A percentile compares a stretch with the other conserved stretches of the same genome.
These are phyloP conservation scores for Clinocottus analis DNA, from an alignment of 2,113 vertebrate species.

Conservation along the genomic window DNA sequence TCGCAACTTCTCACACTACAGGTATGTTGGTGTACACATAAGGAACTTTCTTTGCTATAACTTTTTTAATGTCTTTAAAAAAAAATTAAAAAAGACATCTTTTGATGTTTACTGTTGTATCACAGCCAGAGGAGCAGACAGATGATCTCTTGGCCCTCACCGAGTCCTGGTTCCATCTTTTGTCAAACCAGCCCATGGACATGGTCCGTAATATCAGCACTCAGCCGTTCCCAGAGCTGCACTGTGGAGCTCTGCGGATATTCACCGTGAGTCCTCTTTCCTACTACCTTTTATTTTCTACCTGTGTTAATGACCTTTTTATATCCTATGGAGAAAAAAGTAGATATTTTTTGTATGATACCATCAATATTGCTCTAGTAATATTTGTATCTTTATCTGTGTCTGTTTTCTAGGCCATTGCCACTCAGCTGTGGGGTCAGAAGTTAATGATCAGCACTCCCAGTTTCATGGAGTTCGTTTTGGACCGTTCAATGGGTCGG, in stretches of 20 bases:
- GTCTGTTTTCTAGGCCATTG: slow-evolving; percentile 86
- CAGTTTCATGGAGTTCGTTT: slow-evolving; percentile 93
- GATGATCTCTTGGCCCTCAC: slow-evolving; percentile 93
- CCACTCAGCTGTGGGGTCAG: slow-evolving; percentile 93
- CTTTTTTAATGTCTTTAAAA: not conserved
- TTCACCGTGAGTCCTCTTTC: slow-evolving; percentile 86
- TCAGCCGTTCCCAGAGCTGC: slow-evolving; percentile 95
- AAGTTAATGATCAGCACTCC: slow-evolving; percentile 91
- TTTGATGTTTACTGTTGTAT: not conserved
- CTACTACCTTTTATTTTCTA: not conserved
- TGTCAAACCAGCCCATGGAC: slow-evolving; percentile 89
- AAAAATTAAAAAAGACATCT: no score
- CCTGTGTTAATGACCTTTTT: not conserved
- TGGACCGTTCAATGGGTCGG: slow-evolving; percentile 91
- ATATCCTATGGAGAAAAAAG: not conserved
- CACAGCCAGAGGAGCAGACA: slow-evolving; percentile 92
- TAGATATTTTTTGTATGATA: not conserved
- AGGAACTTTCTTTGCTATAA: not conserved
- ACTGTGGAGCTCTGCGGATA: slow-evolving; percentile 89
- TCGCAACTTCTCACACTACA: slow-evolving; percentile 88
- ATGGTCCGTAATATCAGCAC: slow-evolving; percentile 91
- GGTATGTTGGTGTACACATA: slow-evolving; percentile 75
- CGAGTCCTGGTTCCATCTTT: slow-evolving; percentile 90
- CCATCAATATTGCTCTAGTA: not conserved
- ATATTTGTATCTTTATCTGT: slow-evolving; percentile 1